phyloP scores from a whole-genome alignment of 2,113 vertebrate species.

The Lepidiolamprologus cunningtoni region DNA sequence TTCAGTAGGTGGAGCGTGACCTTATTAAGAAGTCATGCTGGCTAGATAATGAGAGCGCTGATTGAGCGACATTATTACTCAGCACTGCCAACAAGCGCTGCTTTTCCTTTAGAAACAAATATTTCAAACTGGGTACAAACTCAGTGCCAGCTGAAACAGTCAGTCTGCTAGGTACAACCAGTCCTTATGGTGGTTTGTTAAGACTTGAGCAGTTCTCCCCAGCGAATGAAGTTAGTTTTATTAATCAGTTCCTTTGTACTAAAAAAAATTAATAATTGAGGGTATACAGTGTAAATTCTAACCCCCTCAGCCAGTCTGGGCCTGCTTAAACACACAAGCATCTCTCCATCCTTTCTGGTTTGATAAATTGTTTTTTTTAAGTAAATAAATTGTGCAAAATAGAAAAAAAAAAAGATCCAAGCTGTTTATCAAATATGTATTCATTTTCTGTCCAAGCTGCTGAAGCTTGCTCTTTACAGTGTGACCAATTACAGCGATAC shows the following conservation, averaged over 20 bases:
- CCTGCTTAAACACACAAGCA: background rate
- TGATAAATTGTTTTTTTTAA: background rate
- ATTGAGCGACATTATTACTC: conserved; percentile 75
- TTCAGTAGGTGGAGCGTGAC: conserved; percentile 77
- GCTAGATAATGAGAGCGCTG: conserved; percentile 74
- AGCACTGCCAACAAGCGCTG: conserved; percentile 35
- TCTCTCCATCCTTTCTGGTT: conserved; percentile 4
- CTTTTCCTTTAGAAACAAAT: conserved; percentile 46
- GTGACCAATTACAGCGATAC: conserved; percentile 82
- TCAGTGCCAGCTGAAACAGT: background rate
- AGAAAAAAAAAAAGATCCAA: background rate
- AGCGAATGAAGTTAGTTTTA: background rate
- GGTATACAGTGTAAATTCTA: background rate
- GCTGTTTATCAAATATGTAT: conserved; percentile 3
- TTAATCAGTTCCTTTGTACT: background rate
- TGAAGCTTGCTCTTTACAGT: conserved; percentile 49
- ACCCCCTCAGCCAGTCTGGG: background rate
- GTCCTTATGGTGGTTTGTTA: background rate
- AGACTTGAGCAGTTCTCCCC: background rate
- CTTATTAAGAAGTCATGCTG: conserved; percentile 76
- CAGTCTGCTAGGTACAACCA: background rate
- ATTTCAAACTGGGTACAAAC: conserved; percentile 12
- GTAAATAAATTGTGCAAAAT: conserved; percentile 15
- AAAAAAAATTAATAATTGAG: background rate
- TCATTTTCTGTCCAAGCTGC: background rate